These are phyloP conservation scores for Macroglossus sobrinus DNA, from an alignment of 2,113 vertebrate species.

Conservation along the genomic window DNA sequence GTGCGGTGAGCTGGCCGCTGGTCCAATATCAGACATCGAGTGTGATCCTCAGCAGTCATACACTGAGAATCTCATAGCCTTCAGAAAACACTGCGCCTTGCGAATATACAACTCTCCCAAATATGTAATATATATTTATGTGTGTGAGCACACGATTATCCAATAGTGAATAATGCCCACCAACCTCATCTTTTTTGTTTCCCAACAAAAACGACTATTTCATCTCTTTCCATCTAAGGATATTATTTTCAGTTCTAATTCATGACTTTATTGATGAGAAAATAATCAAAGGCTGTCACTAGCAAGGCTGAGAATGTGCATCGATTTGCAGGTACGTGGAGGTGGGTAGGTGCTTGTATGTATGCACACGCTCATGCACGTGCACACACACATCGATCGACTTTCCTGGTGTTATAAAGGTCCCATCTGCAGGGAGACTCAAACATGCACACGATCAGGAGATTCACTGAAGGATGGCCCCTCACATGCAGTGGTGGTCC, in stretches of 20 bases:
- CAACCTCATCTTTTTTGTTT: not conserved
- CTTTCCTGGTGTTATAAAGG: accelerated
- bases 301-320: conserved; percentile 22
- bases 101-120: conserved; percentile 42
- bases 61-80: not conserved
- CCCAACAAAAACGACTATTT: conserved; percentile 10
- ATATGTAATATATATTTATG: not conserved
- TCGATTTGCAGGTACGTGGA: not conserved
- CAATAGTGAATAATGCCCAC: not conserved
- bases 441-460: accelerated
- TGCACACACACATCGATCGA: accelerated
- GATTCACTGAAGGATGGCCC: not conserved
- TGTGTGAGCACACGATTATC: not conserved
- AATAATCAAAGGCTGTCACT: not conserved
- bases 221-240: not conserved
- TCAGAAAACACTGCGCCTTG: conserved; percentile 27
- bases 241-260: conserved; percentile 9
- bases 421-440: not conserved
- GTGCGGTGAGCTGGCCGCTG: not conserved
- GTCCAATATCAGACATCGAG: not conserved
- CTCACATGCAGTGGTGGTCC: accelerated
- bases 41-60: not conserved
- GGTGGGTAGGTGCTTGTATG: accelerated
- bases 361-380: too few relatives aligned
- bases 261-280: conserved; percentile 45